Base-by-base conservation (phyloP, 1,140 invertebrate species). In the Heterodera schachtii region DNA sequence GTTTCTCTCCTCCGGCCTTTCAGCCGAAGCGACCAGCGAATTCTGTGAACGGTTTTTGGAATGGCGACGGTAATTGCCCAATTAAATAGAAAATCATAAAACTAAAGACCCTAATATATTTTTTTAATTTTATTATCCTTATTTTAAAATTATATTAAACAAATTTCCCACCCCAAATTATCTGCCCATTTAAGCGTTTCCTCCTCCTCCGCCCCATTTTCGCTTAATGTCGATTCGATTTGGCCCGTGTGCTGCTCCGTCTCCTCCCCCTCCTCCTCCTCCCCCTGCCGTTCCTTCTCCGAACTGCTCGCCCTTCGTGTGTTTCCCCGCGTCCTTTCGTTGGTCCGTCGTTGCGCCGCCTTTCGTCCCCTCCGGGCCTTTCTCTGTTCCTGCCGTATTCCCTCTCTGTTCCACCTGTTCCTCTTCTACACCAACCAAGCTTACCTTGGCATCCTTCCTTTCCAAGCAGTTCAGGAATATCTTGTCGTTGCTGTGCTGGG, bases 371-470 rank as follows among this genome's bases (percentile, higher is more conserved):
- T 81, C 46, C 44, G 66, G 47, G 43, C 9, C 3, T 76, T 73
- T 41, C 64, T 77, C 52, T 67, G 19, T 31, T 47, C 52, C 46
- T 57, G 70, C 52, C 60, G 70, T 79, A 70, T 81, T 57, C 80
- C 77, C 43, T 78, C 80, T 19, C 74, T 81, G n/a, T 76, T 81
- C 41, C 80, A 81, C 41, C 69, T 81, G 60, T 21, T 81, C 31
- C 52, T 81, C 21, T 76, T 81, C 70, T 81, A 81, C 70, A 66
- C 80, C 11, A 81, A 81, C 67, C 80, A 81, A 69, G 43, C 77
- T 43, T 81, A 81, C 49, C 52, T 81, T 19, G 57, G 57, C 71
- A 60, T 81, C 31, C 66, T 81, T n/a, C 49, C 71, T 44, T 79
- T 81, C 44, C 64, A 41, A 47, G 31, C 31, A 49, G 69, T 81